Evolutionary conservation across 2,888 invertebrate genomes (phyloP), one percentile per base, ranked within the genome.

Genomic region (Drosophila borealis): DNA sequence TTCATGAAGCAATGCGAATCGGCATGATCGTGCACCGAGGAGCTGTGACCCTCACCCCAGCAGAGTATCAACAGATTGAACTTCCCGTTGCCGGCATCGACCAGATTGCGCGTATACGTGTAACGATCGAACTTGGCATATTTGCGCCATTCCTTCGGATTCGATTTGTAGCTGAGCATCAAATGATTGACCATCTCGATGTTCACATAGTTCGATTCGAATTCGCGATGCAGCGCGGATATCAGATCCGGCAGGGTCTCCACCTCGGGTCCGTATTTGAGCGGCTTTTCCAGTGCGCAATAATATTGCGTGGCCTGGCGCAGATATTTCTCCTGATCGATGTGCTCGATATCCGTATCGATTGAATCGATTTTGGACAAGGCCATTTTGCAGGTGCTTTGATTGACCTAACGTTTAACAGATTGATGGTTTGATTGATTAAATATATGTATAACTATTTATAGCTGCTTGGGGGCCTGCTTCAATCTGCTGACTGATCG

Each of bases 1-100:
- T 99, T 99, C 96, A 99, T 98, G 92, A 99, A 98, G 92, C 99
- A 99, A 91, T 99, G 98, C 0, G 99, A 96, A 89, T 98, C 95
- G 0, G 98, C 95, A 90, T 99, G 99, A 92, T 99, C 98, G 92
- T 99, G 99, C 78, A 99, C 98, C 10, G 97, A 96, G 0, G 98
- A 98, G 0, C 97, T 97, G 78, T 98, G 98, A 0, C 97, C 97
- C 91, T 98, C 97, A 19, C 98, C 97, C 99, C 99, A 99, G 93
- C 99, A 99, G n/a, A 99, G 93, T 33, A 98, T 94, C 96, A 99
- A 98, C 77, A 99, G 93, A 93, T 99, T 99, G 93, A 98, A 99
- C 91, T 97, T 98, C 0, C 98, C 99, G 91, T 99, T 99, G 4
- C 99, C 99, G 67, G 95, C 95, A 90, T 99, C 98, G 0, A 99